A percentile compares a stretch with the other conserved stretches of the same genome.
These are phyloP conservation scores for Rhodinocichla rosea DNA, from an alignment of 2,113 vertebrate species.

Conservation along the genomic window DNA sequence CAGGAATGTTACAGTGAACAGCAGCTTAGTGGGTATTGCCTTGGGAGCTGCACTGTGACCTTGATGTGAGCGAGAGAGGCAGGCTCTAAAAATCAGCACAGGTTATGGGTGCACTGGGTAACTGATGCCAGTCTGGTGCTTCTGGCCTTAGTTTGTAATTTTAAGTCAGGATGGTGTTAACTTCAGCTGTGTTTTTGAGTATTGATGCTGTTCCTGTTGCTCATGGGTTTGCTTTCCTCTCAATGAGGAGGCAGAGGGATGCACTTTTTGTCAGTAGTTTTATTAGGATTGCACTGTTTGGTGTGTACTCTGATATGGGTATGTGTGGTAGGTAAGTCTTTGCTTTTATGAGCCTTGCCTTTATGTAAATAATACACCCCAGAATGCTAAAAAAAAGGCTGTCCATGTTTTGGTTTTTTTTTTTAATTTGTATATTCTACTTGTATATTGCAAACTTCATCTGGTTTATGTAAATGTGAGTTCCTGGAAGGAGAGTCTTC, in stretches of 20 bases:
- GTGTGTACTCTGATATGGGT: neutral
- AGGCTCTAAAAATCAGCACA: neutral
- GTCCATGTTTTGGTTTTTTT: rapidly evolving
- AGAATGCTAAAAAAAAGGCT: neutral
- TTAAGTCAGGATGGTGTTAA: neutral
- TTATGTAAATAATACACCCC: neutral
- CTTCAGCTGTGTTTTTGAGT: neutral
- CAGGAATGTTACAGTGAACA: slow-evolving; percentile 1
- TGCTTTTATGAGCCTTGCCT: neutral
- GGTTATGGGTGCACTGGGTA: neutral
- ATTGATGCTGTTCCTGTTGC: neutral
- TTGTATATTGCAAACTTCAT: rapidly evolving
- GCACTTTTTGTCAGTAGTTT: neutral
- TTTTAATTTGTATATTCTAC: neutral
- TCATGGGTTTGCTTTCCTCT: neutral
- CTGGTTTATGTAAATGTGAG: neutral
- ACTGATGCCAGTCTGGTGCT: neutral
- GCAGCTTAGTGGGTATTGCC: neutral
- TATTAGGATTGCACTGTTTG: neutral
- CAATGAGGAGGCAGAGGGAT: neutral
- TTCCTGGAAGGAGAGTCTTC: neutral
- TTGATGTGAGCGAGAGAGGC: neutral
- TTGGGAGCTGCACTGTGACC: neutral
- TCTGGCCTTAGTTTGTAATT: neutral
- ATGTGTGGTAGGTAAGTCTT: neutral